Conservation (phyloP, 1,140 invertebrate genomes). For the Drosophila hydei region DNA sequence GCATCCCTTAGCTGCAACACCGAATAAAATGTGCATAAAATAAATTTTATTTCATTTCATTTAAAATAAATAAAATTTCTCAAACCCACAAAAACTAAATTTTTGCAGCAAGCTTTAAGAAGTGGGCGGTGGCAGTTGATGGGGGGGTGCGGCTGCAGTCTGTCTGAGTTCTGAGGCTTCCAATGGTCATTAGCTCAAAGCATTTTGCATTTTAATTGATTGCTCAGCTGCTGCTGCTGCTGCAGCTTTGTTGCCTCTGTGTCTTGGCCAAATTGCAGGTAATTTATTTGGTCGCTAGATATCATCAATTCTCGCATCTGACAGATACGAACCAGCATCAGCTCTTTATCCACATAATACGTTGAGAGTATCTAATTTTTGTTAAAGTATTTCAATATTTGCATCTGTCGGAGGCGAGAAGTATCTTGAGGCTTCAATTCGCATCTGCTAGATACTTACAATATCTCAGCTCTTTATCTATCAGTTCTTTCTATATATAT, state of each 20-base stretch:
- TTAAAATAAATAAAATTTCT: constrained; percentile 78
- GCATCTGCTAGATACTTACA: too few species aligned
- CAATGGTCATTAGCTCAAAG: constrained; percentile 40
- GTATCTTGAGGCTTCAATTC: too few species aligned
- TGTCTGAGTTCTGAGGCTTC: constrained; percentile 5
- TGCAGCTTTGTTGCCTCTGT: constrained; percentile 8
- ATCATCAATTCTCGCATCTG: constrained; percentile 18
- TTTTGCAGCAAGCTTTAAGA: background rate
- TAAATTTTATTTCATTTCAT: constrained; percentile 82
- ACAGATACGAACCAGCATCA: too few species aligned
- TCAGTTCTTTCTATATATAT: too few species aligned
- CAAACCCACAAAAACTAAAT: constrained; percentile 42
- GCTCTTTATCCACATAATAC: background rate
- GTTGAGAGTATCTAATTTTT: too few species aligned
- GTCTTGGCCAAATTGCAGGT: constrained; percentile 28
- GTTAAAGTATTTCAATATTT: constrained; percentile 12
- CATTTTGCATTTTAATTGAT: constrained; percentile 75
- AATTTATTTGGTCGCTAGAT: constrained; percentile 58
- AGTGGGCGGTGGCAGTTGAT: background rate
- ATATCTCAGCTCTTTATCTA: too few species aligned
- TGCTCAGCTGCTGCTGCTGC: constrained; percentile 49
- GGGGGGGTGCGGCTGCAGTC: background rate
- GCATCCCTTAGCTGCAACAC: constrained; percentile 37
- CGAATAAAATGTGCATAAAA: constrained; percentile 70
- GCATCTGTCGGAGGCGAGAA: too few species aligned